Evolutionary conservation across 2,888 invertebrate genomes (phyloP), one percentile per base, ranked within the genome.

Genomic region (Aelia acuminata): DNA sequence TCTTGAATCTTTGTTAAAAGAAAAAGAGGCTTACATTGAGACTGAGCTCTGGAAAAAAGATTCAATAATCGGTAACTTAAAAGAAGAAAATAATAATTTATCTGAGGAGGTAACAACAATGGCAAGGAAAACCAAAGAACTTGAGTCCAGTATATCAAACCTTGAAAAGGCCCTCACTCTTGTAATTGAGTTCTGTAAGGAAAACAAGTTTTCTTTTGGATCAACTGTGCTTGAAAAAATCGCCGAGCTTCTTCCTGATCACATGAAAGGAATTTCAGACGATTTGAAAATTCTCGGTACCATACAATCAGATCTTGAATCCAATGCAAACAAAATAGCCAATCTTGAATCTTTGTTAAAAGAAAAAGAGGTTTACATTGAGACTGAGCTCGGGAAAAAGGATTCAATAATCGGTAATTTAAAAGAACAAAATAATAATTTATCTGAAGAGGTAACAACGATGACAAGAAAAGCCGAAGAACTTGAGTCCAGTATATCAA

Each of bases 31-130:
- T 53, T 80, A 13, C 86, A 35, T 35, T 10, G 75, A 87, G 22
- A 75, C 20, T 43, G 49, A 63, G 43, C 43, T 87, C 22, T 47
- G 70, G 15, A 48, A 89, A 70, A 89, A 85, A 80, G 85, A 89
- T 50, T 15, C 43, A 43, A 43, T 75, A 31, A 3, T 31, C 47
- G 1, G 8, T 26, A 0, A 50, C 22, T 20, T 84, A 47, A 84
- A 47, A 31, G 31, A 84, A 84, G 84, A 84, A 22, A 84, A 84
- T 49, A 26, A 18, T 26, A 7, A 49, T 13, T 47, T 84, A 49
- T 84, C 84, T 49, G 31, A 31, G 18, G 35, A 84, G 35, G 84
- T 31, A 20, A 80, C n/a, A n/a, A 11, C 3, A 0, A 39, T 80
- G 22, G n/a, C 39, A 13, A n/a, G 3, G 11, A 47, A 80, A 80